Evolutionary conservation across 2,113 vertebrate species (phyloP).

Genomic region (Thunnus thynnus): DNA sequence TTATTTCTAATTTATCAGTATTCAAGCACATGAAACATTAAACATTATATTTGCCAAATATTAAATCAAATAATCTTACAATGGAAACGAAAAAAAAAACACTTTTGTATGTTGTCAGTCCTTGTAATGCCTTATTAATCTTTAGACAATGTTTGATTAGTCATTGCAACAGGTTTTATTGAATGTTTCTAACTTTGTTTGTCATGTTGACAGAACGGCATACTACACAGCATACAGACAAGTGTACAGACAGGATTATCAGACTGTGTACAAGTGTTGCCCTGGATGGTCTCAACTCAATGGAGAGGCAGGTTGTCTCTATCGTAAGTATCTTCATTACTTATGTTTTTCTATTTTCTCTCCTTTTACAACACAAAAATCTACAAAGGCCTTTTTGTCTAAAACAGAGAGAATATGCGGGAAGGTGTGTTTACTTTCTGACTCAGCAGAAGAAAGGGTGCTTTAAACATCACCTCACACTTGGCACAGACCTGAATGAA

Average conservation of each 20-base stretch:
- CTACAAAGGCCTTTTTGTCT: not conserved
- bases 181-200: slow-evolving; percentile 22
- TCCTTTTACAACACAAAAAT: too few species aligned
- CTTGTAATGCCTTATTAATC: not conserved
- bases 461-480: slow-evolving; percentile 36
- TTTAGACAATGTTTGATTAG: not conserved
- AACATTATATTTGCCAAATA: not conserved
- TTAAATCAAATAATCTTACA: not conserved
- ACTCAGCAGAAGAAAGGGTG: slow-evolving; percentile 24
- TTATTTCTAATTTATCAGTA: slow-evolving; percentile 3
- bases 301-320: slow-evolving; percentile 88
- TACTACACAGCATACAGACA: slow-evolving; percentile 90
- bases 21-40: not conserved
- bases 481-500: slow-evolving; percentile 45
- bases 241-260: slow-evolving; percentile 85
- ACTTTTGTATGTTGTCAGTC: not conserved
- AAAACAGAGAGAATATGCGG: not conserved
- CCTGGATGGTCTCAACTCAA: slow-evolving; percentile 90
- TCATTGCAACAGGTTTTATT: not conserved
- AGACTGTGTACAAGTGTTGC: slow-evolving; percentile 88
- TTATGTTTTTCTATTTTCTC: not conserved
- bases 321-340: slow-evolving; percentile 87
- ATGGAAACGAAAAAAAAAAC: not conserved
- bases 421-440: slow-evolving; percentile 16
- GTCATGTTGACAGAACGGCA: slow-evolving; percentile 82